phyloP scores from a whole-genome alignment of 2,113 vertebrate species.

The Ardeotis arabs region DNA sequence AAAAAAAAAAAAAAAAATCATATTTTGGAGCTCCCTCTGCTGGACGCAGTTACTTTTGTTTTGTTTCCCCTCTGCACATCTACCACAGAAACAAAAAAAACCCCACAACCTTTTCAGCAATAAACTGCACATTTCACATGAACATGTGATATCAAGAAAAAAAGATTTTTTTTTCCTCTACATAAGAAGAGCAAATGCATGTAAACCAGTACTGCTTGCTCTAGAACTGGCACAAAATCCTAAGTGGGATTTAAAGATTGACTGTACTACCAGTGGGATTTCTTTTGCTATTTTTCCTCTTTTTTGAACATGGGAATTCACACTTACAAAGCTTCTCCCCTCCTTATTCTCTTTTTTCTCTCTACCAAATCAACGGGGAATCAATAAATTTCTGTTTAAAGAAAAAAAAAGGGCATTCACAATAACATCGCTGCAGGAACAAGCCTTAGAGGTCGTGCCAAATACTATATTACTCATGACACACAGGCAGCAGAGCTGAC shows the following conservation, averaged over 20 bases:
- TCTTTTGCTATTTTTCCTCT: not conserved
- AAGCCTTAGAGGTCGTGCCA: not conserved
- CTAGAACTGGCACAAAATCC: not conserved
- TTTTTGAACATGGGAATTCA: not conserved
- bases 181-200: not conserved
- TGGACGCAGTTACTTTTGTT: not conserved
- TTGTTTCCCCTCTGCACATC: fast-evolving
- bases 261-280: not conserved
- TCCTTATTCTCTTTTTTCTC: not conserved
- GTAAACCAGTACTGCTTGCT: not conserved
- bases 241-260: not conserved
- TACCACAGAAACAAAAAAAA: not conserved
- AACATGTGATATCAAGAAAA: not conserved
- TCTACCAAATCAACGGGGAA: not conserved
- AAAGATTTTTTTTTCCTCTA: not conserved
- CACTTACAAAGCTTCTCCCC: not conserved
- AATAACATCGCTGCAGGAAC: not conserved
- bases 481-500: not conserved
- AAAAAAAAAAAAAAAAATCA: not conserved
- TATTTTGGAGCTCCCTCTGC: slow-evolving; percentile 58
- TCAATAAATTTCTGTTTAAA: not conserved
- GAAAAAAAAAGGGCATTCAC: not conserved
- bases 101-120: fast-evolving
- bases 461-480: not conserved
- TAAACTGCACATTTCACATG: not conserved